Conservation (phyloP, 2,113 vertebrate genomes). For the Campylorhamphus procurvoides region DNA sequence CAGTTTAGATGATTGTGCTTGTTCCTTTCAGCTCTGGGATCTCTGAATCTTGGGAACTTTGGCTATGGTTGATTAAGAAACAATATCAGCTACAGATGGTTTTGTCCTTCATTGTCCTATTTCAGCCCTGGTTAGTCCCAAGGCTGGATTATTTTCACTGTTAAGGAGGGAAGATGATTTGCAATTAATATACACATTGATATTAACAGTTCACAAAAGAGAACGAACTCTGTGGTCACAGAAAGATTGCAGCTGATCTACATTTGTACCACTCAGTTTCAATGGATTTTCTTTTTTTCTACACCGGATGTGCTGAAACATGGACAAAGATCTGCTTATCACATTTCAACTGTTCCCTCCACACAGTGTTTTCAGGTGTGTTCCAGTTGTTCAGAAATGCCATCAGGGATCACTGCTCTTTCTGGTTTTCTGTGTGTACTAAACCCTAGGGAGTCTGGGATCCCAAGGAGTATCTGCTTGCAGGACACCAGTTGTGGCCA, state of each 20-base stretch:
- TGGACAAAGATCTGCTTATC: background rate
- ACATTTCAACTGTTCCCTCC: background rate
- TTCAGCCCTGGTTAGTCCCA: background rate
- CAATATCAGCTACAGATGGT: background rate
- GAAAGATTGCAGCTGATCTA: background rate
- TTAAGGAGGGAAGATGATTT: background rate
- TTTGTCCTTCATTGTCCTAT: background rate
- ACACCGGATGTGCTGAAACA: background rate
- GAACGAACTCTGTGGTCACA: background rate
- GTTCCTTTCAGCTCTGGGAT: background rate
- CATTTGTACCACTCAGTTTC: accelerated
- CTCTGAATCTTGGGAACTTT: background rate
- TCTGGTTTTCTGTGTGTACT: background rate
- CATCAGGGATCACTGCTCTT: background rate
- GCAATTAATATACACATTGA: background rate
- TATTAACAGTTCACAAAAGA: background rate
- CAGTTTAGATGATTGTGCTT: background rate
- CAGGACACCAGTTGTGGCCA: accelerated
- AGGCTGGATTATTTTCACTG: background rate
- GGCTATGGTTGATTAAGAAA: background rate
- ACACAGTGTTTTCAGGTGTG: background rate
- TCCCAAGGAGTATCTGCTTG: background rate
- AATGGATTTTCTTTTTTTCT: background rate
- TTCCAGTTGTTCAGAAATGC: background rate
- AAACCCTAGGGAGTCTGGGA: background rate